Base-by-base conservation (phyloP, 2,888 invertebrate genomes). In the Scaptomyza polygonia region DNA sequence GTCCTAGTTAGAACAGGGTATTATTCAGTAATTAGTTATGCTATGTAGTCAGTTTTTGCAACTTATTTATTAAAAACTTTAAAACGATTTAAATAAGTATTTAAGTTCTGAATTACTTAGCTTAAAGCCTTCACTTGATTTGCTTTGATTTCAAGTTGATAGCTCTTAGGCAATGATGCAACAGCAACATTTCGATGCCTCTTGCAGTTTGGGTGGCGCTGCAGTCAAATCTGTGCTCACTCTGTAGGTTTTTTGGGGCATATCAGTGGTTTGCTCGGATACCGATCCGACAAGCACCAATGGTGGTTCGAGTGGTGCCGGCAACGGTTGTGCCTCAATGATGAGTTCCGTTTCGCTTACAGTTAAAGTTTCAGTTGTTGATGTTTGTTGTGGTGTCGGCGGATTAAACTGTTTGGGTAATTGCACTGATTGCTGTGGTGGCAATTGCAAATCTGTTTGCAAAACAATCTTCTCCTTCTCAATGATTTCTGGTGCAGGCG, bases 231-330 rank as follows among this genome's bases (percentile, higher is more conserved):
- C 71, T 16, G 30, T 56, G 56, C 74, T 74, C 5, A 74, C 53
- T 59, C 74, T 75, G 49, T 74, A 74, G 25, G 36, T 66, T 25
- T 59, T 75, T 21, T 42, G 45, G 2, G 45, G 71, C 6, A 25
- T 29, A 47, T 74, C 74, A 1, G 21, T 71, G 52, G 42, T 39
- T 5, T 74, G 76, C 8, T 3, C 55, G 7, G 71, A 51, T 1
- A 74, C 76, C 5, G 7, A 12, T 8, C 74, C 74, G 7, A 48
- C 48, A 14, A 73, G 55, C 3, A 75, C 27, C 45, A 75, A 21
- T 30, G 73, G 34, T 21, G 45, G 47, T 45, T 63, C 21, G 11
- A 12, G 47, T 16, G 30, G 21, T 36, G 42, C 21, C 6, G 25
- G 34, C 39, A 42, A 4, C 9, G 18, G 16, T 7, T 58, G 16